phyloP scores from a whole-genome alignment of 2,888 invertebrate genomes.

The Osedax fenrisi region DNA sequence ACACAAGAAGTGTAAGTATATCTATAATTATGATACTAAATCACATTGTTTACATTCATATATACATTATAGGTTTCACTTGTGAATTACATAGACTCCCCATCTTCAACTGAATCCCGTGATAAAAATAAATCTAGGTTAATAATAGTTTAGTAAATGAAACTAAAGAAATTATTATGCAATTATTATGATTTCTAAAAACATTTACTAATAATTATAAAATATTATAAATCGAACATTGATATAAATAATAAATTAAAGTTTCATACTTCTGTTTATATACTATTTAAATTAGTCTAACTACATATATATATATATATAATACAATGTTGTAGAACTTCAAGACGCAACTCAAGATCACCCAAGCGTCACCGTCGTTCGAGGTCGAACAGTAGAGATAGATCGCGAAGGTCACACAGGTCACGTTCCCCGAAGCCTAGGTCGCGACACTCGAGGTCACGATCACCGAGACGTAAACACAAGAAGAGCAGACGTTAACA shows the following conservation, averaged over 20 bases:
- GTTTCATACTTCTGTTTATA: no score
- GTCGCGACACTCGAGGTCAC: neutral
- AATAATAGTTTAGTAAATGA: no score
- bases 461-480: neutral
- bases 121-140: neutral
- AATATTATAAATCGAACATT: no score
- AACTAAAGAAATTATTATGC: no score
- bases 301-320: no score
- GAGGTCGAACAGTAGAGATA: neutral
- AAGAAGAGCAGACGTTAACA: neutral
- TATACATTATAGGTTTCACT: neutral
- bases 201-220: no score
- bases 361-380: neutral
- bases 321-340: no score
- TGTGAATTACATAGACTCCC: neutral
- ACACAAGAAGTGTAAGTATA: neutral
- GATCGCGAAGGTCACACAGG: neutral
- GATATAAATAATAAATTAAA: no score
- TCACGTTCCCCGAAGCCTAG: neutral
- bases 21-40: neutral
- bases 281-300: no score
- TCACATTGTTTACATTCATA: neutral
- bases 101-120: neutral
- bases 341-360: neutral
- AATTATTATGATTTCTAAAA: no score